phyloP scores from a whole-genome alignment of 2,797 vertebrate genomes.

The Mergus octosetaceus region DNA sequence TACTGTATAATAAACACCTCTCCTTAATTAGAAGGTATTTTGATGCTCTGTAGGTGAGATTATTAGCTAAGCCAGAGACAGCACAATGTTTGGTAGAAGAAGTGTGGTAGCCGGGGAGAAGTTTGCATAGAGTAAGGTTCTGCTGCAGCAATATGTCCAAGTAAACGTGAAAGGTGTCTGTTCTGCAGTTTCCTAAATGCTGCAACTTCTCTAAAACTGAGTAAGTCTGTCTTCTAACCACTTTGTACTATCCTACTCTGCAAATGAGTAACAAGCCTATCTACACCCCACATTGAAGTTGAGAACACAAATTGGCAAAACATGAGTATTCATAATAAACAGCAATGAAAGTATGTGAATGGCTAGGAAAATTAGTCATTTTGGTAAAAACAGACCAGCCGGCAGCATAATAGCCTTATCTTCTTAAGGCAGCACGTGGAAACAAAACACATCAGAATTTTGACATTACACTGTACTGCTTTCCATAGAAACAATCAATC shows the following conservation, averaged over 20 bases:
- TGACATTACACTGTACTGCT: neutral
- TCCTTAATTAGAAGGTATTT: neutral
- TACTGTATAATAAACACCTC: neutral
- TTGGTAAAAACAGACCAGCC: neutral
- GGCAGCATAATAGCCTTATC: neutral
- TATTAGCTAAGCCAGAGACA: neutral
- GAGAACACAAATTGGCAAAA: neutral
- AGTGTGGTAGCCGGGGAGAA: neutral
- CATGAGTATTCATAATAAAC: neutral
- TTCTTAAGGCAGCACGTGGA: rapidly evolving
- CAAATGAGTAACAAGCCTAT: neutral
- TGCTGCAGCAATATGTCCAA: neutral
- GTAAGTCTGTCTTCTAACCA: neutral
- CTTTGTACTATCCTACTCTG: neutral
- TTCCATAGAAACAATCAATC: neutral
- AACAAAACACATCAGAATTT: neutral
- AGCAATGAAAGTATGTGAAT: neutral
- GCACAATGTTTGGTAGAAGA: rapidly evolving
- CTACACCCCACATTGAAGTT: neutral
- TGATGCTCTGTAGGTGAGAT: neutral
- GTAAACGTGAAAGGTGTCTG: neutral
- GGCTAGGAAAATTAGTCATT: neutral
- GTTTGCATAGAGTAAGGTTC: neutral
- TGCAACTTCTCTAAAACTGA: neutral
- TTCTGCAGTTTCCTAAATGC: neutral